Percentiles rank a stretch among this genome's conserved stretches.
Evolutionary conservation across 2,797 vertebrate genomes (phyloP).

Genomic region (Lutjanus argentimaculatus): DNA sequence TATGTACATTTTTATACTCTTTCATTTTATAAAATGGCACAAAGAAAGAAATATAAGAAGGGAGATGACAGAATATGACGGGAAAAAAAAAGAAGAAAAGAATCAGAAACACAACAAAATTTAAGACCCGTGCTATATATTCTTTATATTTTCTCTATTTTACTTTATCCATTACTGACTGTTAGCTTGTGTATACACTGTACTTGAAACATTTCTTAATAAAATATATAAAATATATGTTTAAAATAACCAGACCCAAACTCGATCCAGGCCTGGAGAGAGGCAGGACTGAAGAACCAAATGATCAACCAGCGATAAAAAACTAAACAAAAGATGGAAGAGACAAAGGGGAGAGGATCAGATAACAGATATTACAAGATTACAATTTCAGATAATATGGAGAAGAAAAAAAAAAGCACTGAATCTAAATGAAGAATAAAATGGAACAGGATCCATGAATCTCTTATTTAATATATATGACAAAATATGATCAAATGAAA

Average conservation of each 20-base stretch:
- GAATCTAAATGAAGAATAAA: background rate
- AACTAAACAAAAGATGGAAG: background rate
- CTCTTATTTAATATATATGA: slow-evolving; percentile 5
- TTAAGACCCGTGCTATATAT: too few relatives aligned
- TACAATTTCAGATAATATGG: slow-evolving; percentile 54
- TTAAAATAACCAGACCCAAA: slow-evolving; percentile 3
- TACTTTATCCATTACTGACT: background rate
- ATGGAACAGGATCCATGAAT: background rate
- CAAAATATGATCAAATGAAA: slow-evolving; percentile 9
- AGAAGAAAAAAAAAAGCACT: slow-evolving; percentile 8
- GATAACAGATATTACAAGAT: slow-evolving; percentile 25
- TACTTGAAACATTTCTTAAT: background rate
- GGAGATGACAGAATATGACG: background rate
- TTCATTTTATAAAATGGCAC: slow-evolving; percentile 9
- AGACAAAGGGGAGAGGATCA: background rate
- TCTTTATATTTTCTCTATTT: background rate
- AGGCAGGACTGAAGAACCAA: background rate
- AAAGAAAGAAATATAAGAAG: background rate
- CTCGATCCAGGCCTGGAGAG: background rate
- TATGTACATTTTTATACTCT: slow-evolving; percentile 52
- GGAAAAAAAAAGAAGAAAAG: background rate
- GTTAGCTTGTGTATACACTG: background rate
- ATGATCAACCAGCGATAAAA: background rate
- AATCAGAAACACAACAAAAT: too few relatives aligned
- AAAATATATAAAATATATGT: too few relatives aligned